A percentile compares a stretch with the other conserved stretches of the same genome.
Conservation (phyloP, 2,888 invertebrate genomes). For the Drosophila pseudotakahashii region DNA sequence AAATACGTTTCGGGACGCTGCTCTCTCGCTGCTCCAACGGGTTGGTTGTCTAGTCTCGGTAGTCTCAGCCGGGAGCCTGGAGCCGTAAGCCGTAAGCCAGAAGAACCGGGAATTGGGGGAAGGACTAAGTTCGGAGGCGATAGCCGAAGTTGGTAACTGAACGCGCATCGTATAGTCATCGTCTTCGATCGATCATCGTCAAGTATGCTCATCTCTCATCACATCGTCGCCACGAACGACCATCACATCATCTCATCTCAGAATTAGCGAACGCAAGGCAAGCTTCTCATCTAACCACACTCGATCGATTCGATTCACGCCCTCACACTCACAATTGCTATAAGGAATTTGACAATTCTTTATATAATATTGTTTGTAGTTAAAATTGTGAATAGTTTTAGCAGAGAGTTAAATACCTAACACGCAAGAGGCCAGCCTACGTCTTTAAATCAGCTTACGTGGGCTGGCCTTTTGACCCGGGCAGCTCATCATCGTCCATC, state of each 20-base stretch:
- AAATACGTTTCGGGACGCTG: slow-evolving; percentile 67
- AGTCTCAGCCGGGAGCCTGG: slow-evolving; percentile 31
- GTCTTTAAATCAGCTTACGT: slow-evolving; percentile 34
- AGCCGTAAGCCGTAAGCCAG: slow-evolving; percentile 20
- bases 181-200: slow-evolving; percentile 53
- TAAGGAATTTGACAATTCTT: slow-evolving; percentile 82
- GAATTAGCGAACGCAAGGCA: slow-evolving; percentile 44
- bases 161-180: slow-evolving; percentile 42
- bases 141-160: slow-evolving; percentile 36
- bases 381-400: slow-evolving; percentile 61
- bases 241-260: slow-evolving; percentile 48
- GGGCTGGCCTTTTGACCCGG: slow-evolving; percentile 62
- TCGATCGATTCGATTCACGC: slow-evolving; percentile 44
- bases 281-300: slow-evolving; percentile 60
- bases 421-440: slow-evolving; percentile 62
- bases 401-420: slow-evolving; percentile 75
- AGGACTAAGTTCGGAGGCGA: slow-evolving; percentile 40
- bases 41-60: slow-evolving; percentile 50
- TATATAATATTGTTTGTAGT: slow-evolving; percentile 69
- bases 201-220: slow-evolving; percentile 45
- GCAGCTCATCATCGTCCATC: slow-evolving; percentile 55
- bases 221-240: slow-evolving; percentile 46
- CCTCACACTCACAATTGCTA: slow-evolving; percentile 73
- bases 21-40: slow-evolving; percentile 56
- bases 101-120: slow-evolving; percentile 29